Conservation (phyloP, 2,113 vertebrate species). For the Amphiprion ocellaris region DNA sequence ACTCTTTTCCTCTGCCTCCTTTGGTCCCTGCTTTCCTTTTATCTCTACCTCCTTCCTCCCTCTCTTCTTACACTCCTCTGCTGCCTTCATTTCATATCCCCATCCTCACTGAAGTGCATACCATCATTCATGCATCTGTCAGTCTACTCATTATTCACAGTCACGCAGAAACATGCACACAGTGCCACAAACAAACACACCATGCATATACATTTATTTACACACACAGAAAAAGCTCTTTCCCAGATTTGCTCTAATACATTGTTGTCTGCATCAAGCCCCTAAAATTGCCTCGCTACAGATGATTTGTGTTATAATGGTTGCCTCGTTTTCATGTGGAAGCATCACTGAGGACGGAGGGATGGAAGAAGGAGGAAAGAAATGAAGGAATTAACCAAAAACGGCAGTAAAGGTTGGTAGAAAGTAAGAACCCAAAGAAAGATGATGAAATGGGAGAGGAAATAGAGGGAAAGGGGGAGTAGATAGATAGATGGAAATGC, state of each 20-base stretch:
- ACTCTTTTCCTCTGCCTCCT: neutral
- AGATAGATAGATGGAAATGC: neutral
- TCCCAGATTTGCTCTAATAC: constrained; percentile 9
- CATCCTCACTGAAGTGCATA: constrained; percentile 1
- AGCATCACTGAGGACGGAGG: constrained; percentile 5
- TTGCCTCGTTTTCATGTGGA: constrained; percentile 26
- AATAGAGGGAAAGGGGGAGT: neutral
- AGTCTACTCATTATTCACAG: constrained; percentile 45
- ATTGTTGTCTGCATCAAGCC: constrained; percentile 14
- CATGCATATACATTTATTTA: neutral
- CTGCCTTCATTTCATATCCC: constrained; percentile 3
- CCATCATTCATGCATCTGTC: constrained; percentile 49
- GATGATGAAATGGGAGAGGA: constrained; percentile 50
- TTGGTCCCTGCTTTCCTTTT: neutral
- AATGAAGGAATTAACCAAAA: constrained; percentile 17
- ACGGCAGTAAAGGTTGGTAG: neutral
- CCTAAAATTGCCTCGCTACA: neutral
- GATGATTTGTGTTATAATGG: neutral
- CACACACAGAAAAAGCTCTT: neutral
- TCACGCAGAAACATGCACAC: constrained; percentile 38
- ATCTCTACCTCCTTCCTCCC: neutral
- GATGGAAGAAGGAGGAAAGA: constrained; percentile 3
- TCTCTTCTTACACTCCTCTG: neutral
- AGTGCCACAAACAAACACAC: neutral
- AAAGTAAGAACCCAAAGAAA: neutral